phyloP scores from a whole-genome alignment of 2,113 vertebrate species.

The Scolopax mira region DNA sequence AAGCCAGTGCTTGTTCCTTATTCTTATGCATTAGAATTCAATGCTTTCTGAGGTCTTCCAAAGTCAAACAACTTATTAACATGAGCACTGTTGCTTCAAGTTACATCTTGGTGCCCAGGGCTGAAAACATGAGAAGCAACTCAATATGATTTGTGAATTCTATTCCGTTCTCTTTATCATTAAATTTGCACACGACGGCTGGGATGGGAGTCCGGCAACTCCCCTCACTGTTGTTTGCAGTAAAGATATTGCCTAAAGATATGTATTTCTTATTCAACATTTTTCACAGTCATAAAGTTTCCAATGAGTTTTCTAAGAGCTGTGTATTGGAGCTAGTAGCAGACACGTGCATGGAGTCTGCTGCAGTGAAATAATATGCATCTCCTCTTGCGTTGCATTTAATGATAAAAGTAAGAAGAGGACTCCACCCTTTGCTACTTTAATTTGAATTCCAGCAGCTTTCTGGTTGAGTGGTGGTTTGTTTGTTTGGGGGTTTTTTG shows the following conservation, averaged over 20 bases:
- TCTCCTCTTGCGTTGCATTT: neutral
- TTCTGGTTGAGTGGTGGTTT: neutral
- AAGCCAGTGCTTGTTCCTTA: neutral
- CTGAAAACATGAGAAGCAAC: neutral
- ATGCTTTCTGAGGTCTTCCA: neutral
- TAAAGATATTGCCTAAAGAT: neutral
- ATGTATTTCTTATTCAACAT: neutral
- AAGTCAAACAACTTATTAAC: neutral
- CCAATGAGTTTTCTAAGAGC: neutral
- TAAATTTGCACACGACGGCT: neutral
- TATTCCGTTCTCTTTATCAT: neutral
- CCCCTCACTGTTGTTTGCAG: neutral
- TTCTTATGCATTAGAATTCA: neutral
- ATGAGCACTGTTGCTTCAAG: neutral
- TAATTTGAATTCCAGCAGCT: neutral
- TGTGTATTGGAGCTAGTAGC: neutral
- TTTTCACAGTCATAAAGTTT: neutral
- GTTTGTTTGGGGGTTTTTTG: neutral
- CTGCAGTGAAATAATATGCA: neutral
- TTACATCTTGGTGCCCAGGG: neutral
- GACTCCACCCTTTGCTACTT: neutral
- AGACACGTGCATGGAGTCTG: neutral
- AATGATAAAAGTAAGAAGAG: neutral
- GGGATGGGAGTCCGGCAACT: neutral
- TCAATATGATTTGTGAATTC: neutral